phyloP scores from a whole-genome alignment of 2,888 invertebrate species.

The Colostygia pectinataria region DNA sequence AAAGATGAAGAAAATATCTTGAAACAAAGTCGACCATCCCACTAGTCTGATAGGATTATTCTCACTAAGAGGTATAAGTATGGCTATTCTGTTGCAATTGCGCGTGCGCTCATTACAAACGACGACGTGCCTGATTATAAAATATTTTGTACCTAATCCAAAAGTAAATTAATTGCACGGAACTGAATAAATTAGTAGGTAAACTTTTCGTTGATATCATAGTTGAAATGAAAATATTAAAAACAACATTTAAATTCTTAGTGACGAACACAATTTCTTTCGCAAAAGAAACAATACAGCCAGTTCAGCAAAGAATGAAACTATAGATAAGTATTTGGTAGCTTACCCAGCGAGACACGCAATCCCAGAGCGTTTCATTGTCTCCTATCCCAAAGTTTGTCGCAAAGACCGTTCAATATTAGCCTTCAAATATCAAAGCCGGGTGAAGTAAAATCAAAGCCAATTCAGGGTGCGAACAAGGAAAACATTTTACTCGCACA shows the following conservation, averaged over 20 bases:
- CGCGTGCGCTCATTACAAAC: too few species aligned
- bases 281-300: slow-evolving; percentile 9
- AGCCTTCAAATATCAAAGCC: slow-evolving; percentile 44
- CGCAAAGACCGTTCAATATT: slow-evolving; percentile 43
- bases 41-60: too few species aligned
- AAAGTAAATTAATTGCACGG: too few species aligned
- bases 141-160: too few species aligned
- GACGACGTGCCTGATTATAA: too few species aligned
- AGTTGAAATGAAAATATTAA: too few species aligned
- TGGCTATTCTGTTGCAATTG: too few species aligned
- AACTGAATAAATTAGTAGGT: too few species aligned
- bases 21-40: too few species aligned
- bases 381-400: slow-evolving; percentile 44
- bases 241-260: slow-evolving; percentile 4
- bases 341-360: slow-evolving; percentile 47
- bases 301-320: slow-evolving; percentile 22
- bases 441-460: slow-evolving; percentile 43
- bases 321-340: slow-evolving; percentile 26
- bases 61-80: too few species aligned
- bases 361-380: slow-evolving; percentile 47
- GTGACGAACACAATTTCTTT: neutral
- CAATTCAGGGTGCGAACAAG: slow-evolving; percentile 43
- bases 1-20: too few species aligned
- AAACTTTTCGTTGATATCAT: too few species aligned
- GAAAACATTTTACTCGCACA: slow-evolving; percentile 53